Conservation (phyloP, 1,140 invertebrate species). For the Dendrolimus punctatus region DNA sequence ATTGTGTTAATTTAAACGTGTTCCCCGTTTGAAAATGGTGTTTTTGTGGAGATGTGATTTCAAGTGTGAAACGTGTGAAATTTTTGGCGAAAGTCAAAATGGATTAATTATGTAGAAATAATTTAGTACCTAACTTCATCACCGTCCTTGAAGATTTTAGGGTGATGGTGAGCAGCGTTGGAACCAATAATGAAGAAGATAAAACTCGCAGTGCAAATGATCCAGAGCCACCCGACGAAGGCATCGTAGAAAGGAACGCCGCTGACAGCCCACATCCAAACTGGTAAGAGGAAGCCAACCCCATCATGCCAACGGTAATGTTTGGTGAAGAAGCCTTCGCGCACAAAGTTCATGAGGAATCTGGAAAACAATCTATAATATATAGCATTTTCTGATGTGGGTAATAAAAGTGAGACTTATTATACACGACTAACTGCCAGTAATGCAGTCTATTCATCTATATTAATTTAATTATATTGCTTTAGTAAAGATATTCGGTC, state of each 20-base stretch:
- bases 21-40: too few species aligned
- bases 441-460: too few species aligned
- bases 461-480: too few species aligned
- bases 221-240: conserved; percentile 73
- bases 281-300: conserved; percentile 39
- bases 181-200: conserved; percentile 78
- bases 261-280: conserved; percentile 48
- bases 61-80: not conserved
- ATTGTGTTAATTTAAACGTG: too few species aligned
- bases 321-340: conserved; percentile 34
- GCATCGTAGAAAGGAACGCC: conserved; percentile 25
- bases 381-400: too few species aligned
- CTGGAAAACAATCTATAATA: too few species aligned
- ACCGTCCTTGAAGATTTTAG: conserved; percentile 87
- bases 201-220: conserved; percentile 75
- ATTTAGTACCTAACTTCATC: conserved; percentile 73
- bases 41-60: too few species aligned
- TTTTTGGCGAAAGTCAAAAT: not conserved
- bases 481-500: too few species aligned
- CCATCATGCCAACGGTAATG: conserved; percentile 54
- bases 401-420: too few species aligned
- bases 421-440: too few species aligned
- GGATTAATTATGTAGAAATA: not conserved
- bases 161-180: conserved; percentile 88
- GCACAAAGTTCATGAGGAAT: conserved; percentile 22